phyloP scores from a whole-genome alignment of 2,888 invertebrate genomes.

The Slavum lentiscoides region DNA sequence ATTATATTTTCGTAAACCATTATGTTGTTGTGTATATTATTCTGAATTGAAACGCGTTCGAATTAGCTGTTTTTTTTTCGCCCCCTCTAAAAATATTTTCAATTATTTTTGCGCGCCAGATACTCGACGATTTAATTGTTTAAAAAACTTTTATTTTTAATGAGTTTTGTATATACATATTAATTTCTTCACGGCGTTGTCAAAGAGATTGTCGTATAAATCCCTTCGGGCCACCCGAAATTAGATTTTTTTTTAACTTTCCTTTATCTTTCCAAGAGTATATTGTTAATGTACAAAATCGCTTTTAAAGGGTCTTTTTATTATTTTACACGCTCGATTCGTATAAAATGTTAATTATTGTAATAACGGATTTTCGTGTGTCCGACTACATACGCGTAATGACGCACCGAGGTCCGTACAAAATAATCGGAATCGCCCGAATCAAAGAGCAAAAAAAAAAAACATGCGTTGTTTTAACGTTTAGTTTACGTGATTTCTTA shows the following conservation, averaged over 20 bases:
- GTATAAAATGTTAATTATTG: not conserved
- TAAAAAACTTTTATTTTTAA: conserved; percentile 14
- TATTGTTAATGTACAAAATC: not conserved
- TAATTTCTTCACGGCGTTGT: not conserved
- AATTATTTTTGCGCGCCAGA: conserved; percentile 4
- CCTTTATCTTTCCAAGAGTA: not conserved
- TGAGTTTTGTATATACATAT: not conserved
- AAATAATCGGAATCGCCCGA: too few relatives aligned
- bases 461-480: too few relatives aligned
- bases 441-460: too few relatives aligned
- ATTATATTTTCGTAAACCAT: not conserved
- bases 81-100: not conserved
- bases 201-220: conserved; percentile 11
- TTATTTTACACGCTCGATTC: not conserved
- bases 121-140: conserved; percentile 13
- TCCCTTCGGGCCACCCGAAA: not conserved
- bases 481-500: too few relatives aligned
- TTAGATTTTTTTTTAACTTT: not conserved
- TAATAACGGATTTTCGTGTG: too few relatives aligned
- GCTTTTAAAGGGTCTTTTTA: not conserved
- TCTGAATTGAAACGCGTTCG: not conserved
- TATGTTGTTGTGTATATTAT: conserved; percentile 6
- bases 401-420: too few relatives aligned
- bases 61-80: not conserved
- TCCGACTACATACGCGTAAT: too few relatives aligned